Conservation (phyloP, 2,888 invertebrate genomes). For the Pandemis heparana region DNA sequence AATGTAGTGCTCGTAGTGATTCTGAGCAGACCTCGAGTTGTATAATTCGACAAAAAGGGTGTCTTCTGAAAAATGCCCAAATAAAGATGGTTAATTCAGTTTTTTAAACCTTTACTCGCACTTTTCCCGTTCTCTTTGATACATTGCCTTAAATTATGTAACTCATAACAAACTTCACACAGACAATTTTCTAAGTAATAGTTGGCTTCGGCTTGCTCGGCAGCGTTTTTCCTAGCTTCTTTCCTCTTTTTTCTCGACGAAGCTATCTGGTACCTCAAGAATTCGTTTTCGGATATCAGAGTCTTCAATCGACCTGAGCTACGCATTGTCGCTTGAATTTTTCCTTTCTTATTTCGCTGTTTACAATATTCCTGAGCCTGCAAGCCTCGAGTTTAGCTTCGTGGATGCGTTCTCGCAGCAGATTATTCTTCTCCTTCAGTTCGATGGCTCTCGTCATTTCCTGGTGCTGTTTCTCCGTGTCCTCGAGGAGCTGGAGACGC, state of each 20-base stretch:
- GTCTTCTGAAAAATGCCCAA: no score
- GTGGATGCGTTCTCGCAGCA: constrained; percentile 57
- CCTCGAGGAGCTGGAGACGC: constrained; percentile 56
- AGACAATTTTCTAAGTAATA: constrained; percentile 64
- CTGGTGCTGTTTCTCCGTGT: constrained; percentile 73
- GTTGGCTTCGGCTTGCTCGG: constrained; percentile 66
- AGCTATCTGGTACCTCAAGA: constrained; percentile 57
- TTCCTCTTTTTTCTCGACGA: constrained; percentile 59
- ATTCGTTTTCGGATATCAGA: constrained; percentile 60
- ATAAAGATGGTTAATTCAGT: constrained; percentile 54
- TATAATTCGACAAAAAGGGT: no score
- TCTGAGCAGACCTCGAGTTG: no score
- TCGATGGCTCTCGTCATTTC: constrained; percentile 78
- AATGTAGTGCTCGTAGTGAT: no score
- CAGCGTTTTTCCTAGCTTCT: constrained; percentile 66
- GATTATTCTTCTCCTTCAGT: constrained; percentile 64
- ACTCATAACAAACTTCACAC: constrained; percentile 55
- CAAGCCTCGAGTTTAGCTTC: constrained; percentile 57
- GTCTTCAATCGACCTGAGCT: constrained; percentile 49
- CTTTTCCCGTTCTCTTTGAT: constrained; percentile 42
- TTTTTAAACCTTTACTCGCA: not conserved
- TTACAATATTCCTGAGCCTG: constrained; percentile 51
- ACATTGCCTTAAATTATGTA: constrained; percentile 53
- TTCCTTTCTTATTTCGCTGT: constrained; percentile 36
- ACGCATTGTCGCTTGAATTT: constrained; percentile 14